Conservation (phyloP, 2,113 vertebrate genomes). For the Meleagris gallopavo region DNA sequence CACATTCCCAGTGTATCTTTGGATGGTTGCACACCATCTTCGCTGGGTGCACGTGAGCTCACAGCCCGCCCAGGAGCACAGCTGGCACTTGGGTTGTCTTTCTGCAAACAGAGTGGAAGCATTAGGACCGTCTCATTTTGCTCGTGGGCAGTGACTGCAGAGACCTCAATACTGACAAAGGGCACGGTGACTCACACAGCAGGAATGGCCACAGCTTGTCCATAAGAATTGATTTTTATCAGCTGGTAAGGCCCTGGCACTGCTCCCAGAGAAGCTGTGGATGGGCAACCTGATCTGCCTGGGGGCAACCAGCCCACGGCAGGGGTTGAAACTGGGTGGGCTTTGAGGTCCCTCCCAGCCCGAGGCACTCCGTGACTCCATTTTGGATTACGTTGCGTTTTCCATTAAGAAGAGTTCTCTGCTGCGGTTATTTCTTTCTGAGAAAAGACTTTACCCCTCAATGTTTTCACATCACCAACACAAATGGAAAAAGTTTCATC, state of each 20-base stretch:
- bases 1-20: constrained; percentile 50
- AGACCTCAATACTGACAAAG: rapidly evolving
- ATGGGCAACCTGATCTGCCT: background rate
- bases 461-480: background rate
- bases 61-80: background rate
- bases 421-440: background rate
- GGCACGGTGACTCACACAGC: rapidly evolving
- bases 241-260: background rate
- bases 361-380: background rate
- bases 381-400: background rate
- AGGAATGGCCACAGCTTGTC: background rate
- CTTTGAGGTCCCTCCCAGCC: background rate
- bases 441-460: background rate
- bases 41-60: background rate
- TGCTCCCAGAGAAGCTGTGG: background rate
- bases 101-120: constrained; percentile 33
- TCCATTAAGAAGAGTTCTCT: background rate
- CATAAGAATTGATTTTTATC: background rate
- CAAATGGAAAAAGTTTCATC: background rate
- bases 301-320: background rate
- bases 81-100: constrained; percentile 1
- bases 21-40: background rate
- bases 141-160: background rate
- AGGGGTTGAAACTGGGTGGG: background rate
- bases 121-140: background rate